Base-by-base conservation (phyloP, 2,888 invertebrate genomes). In the Oxyteleia sp. region DNA sequence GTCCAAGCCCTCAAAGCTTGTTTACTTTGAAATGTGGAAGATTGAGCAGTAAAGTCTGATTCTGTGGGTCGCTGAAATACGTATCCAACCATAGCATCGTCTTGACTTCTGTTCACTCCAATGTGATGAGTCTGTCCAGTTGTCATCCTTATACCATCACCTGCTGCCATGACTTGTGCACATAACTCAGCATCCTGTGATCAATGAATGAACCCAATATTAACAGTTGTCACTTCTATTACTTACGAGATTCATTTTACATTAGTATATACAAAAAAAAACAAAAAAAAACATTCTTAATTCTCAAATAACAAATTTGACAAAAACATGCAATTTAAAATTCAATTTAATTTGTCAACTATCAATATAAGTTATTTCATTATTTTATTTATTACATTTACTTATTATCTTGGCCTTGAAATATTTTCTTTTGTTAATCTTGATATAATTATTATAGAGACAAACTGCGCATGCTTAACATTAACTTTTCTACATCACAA, bases 61-160 rank as follows among this genome's bases (percentile, higher is more conserved):
- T 98, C 98, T 86, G 96, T 96, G 86, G 96, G 96, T 87, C 97
- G 94, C 93, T 98, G 98, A 93, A 97, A 98, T 88, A 98, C 97
- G 94, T 98, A 98, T 90, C 98, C 97, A 88, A 98, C 98, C 93
- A 97, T 96, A 85, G 98, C 98, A 95, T 98, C 98, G 94, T 98
- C 98, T 94, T 97, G 97, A 85, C 96, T 88, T 89, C 93, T 90
- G 72, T 86, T 92, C 10, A 93, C 86, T 68, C 92, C 90, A 82
- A 93, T 92, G 68, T 93, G 93, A 88, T 91, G 92, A 38, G 92
- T 90, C 38, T 93, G 93, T 79, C 93, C 92, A 29, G 91, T 90
- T 86, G 93, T 92, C 84, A 93, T 90, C 49, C 93, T 90, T 81
- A 93, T 88, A 26, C 91, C 92, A 84, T 93, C 93, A 15, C 93